Conservation (phyloP, 2,797 vertebrate species). For the Pygocentrus nattereri region DNA sequence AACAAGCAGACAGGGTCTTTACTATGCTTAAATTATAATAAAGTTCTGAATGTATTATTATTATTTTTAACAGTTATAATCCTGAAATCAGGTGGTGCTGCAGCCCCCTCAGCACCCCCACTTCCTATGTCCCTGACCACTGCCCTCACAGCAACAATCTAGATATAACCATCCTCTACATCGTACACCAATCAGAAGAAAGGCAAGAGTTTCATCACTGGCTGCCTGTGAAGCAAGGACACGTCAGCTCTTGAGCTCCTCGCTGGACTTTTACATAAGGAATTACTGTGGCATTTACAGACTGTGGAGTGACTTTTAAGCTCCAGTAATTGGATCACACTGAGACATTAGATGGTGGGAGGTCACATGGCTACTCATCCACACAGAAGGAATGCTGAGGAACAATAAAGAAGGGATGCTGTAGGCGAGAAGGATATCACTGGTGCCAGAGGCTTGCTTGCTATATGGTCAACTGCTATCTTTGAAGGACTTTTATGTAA, state of each 20-base stretch:
- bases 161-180: not conserved
- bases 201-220: not conserved
- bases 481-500: not conserved
- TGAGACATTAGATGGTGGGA: slow-evolving; percentile 27
- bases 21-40: too few relatives aligned
- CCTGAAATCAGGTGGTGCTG: too few relatives aligned
- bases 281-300: slow-evolving; percentile 45
- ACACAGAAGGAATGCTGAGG: not conserved
- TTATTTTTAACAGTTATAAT: too few relatives aligned
- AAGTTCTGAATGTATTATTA: too few relatives aligned
- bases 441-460: not conserved
- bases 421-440: not conserved
- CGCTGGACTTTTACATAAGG: slow-evolving; percentile 28
- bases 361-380: slow-evolving; percentile 22
- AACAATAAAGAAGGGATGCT: not conserved
- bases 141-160: not conserved
- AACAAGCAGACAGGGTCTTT: too few relatives aligned
- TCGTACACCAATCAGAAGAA: slow-evolving; percentile 12
- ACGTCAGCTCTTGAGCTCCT: not conserved
- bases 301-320: slow-evolving; percentile 23
- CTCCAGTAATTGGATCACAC: slow-evolving; percentile 31
- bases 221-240: slow-evolving; percentile 9
- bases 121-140: too few relatives aligned
- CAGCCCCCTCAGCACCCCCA: too few relatives aligned
- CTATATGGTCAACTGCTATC: not conserved